Evolutionary conservation across 2,797 vertebrate genomes (phyloP).

Genomic region (Anisognathus igniventris): DNA sequence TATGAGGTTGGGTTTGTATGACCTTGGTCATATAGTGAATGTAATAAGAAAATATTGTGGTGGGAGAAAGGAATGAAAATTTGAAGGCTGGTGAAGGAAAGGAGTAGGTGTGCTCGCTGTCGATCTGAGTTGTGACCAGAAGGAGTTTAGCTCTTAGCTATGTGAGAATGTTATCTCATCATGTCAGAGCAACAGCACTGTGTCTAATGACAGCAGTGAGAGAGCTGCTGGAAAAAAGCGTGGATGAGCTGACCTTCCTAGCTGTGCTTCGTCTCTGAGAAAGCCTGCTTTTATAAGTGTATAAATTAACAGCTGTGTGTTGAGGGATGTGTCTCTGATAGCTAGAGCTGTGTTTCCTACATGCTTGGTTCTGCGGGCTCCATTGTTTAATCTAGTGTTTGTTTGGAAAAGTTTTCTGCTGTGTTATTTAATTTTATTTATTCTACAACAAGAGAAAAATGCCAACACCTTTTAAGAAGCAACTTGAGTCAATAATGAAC

Average conservation of each 20-base stretch:
- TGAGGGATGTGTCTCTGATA: background rate
- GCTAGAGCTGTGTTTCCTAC: background rate
- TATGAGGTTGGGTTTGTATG: background rate
- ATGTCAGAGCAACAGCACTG: background rate
- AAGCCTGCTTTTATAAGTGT: background rate
- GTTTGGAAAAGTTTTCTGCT: background rate
- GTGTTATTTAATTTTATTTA: background rate
- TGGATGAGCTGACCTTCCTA: background rate
- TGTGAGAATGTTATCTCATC: background rate
- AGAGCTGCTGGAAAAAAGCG: background rate
- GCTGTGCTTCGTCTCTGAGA: background rate
- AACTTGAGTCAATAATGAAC: background rate
- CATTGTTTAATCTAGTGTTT: background rate
- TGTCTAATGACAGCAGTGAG: background rate
- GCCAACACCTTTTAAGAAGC: background rate
- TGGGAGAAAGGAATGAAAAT: background rate
- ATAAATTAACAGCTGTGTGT: background rate
- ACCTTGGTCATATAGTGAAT: background rate
- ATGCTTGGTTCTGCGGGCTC: background rate
- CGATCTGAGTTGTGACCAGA: background rate
- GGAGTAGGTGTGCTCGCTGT: background rate
- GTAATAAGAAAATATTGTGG: background rate
- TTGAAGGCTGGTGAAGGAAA: background rate
- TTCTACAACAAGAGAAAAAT: background rate
- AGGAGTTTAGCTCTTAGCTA: background rate